Evolutionary conservation across 2,113 vertebrate species (phyloP).

Genomic region (Ranitomeya variabilis): DNA sequence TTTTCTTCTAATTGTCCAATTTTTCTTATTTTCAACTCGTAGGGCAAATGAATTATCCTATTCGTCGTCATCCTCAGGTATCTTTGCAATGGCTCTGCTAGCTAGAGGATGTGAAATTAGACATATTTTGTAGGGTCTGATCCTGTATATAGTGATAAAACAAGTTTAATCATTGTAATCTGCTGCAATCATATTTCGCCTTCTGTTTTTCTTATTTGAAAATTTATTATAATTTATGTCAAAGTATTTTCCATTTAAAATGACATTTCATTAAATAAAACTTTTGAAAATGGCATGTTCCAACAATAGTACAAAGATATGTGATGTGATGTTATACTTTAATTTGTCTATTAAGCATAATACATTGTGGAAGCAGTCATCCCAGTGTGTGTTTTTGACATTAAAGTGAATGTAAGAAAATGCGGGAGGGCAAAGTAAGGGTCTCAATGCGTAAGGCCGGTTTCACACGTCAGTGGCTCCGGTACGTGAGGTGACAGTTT

Average conservation of each 20-base stretch:
- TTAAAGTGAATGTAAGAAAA: slow-evolving; percentile 57
- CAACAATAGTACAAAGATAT: slow-evolving; percentile 68
- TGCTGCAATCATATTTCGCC: not conserved
- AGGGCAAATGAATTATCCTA: not conserved
- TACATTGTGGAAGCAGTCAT: slow-evolving; percentile 72
- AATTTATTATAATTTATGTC: slow-evolving; percentile 74
- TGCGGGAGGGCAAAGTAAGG: not conserved
- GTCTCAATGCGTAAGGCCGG: not conserved
- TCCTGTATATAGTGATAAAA: not conserved
- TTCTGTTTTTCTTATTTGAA: slow-evolving; percentile 69
- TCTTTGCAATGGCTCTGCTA: not conserved
- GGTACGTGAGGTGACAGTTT: no score
- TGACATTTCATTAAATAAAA: slow-evolving; percentile 76
- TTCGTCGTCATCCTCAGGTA: not conserved
- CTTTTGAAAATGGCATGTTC: slow-evolving; percentile 78
- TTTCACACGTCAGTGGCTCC: no score
- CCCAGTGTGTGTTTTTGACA: slow-evolving; percentile 68
- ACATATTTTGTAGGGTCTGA: not conserved
- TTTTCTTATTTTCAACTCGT: not conserved
- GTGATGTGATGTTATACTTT: slow-evolving; percentile 70
- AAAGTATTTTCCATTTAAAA: slow-evolving; percentile 60
- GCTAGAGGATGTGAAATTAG: not conserved
- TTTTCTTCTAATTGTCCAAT: not conserved
- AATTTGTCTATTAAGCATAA: slow-evolving; percentile 69
- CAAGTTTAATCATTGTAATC: not conserved